These are phyloP conservation scores for Leptinotarsa defecta DNA, from an alignment of 1,140 invertebrate genomes.

Conservation along the genomic window DNA sequence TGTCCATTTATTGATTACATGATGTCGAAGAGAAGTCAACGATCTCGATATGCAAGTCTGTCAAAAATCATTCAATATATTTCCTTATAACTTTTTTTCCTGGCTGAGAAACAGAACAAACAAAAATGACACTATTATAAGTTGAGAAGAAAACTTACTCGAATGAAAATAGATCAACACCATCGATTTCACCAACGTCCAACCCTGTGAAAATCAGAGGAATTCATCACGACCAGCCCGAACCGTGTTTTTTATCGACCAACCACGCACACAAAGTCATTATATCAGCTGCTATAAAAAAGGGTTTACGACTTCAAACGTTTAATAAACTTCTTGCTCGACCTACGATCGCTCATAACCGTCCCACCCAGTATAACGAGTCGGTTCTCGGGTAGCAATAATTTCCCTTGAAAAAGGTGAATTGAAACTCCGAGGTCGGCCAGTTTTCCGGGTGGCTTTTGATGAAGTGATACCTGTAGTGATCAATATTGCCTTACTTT, in stretches of 20 bases:
- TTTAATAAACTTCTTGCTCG: conserved; percentile 6
- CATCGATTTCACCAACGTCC: background rate
- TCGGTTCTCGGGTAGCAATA: background rate
- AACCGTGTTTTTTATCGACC: background rate
- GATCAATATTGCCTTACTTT: too few relatives aligned
- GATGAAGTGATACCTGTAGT: too few relatives aligned
- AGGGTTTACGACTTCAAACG: background rate
- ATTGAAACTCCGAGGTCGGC: background rate
- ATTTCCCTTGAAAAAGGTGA: background rate
- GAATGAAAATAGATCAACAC: too few relatives aligned
- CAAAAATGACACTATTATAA: too few relatives aligned
- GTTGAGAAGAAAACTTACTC: too few relatives aligned
- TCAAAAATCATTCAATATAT: too few relatives aligned
- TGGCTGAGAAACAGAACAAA: too few relatives aligned
- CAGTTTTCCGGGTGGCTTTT: too few relatives aligned
- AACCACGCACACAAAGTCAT: conserved; percentile 2
- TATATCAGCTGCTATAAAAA: background rate
- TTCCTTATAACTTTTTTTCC: too few relatives aligned
- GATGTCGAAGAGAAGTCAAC: too few relatives aligned
- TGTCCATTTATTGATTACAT: too few relatives aligned
- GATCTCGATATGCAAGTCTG: too few relatives aligned
- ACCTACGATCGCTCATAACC: background rate
- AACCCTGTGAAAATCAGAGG: background rate
- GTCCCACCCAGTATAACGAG: background rate
- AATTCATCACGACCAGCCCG: background rate